Base-by-base conservation (phyloP, 2,113 vertebrate species). In the Perognathus longimembris region DNA sequence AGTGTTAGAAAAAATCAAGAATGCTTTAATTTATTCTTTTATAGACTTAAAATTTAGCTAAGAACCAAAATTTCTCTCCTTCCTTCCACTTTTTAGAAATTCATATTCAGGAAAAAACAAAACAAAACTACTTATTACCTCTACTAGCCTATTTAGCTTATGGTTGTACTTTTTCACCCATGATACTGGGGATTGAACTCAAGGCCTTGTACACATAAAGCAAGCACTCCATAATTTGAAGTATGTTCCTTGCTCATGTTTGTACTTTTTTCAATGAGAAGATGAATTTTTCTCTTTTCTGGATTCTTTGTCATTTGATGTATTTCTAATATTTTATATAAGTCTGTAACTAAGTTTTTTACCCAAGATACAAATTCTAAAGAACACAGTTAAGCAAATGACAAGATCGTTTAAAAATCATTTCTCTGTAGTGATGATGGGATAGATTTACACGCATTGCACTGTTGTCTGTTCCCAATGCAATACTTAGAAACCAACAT, bases 331-430 rank as follows among this genome's bases (percentile, higher is more conserved):
- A 92, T 86, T 91, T 91, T 91, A 38, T 86, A 30, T 34, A 87
- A 24, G 59, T 82, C 57, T 67, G 15, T 88, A 88, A 67, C 34
- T 88, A 85, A 59, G 21, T 36, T 89, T 64, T 89, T 93, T 93
- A 45, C 9, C 61, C 32, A 24, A 45, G 34, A 92, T 61, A 38
- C 75, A 45, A 94, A 84, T 61, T 89, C 66, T 84, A 93, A 91
- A 87, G 70, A 91, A 95, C 24, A 76, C 66, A 96, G 59, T 95
- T 92, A 92, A 84, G 91, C 85, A 76, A 34, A 89, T n/a, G 40
- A 85, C 61, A 84, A 73, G 61, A 89, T 42, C 18, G 6, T 77
- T 95, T 93, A 54, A 84, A 73, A 54, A 89, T 42, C 18, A 4
- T 77, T 95, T 93, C 81, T 93, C 30, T 18, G 71, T 61, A 89